Conservation (phyloP, 2,113 vertebrate genomes). For the Plectropomus leopardus region DNA sequence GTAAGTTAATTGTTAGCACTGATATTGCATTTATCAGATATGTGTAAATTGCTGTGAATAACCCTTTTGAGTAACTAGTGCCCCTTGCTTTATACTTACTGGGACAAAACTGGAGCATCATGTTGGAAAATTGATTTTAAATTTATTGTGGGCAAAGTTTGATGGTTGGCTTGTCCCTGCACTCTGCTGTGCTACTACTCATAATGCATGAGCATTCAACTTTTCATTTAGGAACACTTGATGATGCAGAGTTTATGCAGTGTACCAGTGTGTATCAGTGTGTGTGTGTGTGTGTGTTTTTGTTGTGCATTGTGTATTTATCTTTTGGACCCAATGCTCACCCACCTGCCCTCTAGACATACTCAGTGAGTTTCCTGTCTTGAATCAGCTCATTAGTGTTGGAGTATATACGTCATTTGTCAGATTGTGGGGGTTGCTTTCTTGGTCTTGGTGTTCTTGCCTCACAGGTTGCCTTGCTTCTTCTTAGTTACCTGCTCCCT, state of each 20-base stretch:
- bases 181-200: not conserved
- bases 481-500: constrained; percentile 36
- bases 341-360: constrained; percentile 38
- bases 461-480: constrained; percentile 18
- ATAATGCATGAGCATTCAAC: not conserved
- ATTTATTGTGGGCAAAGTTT: not conserved
- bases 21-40: not conserved
- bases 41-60: constrained; percentile 5
- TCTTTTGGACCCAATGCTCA: constrained; percentile 23
- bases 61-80: not conserved
- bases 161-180: not conserved
- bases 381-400: constrained; percentile 66
- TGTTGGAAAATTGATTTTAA: not conserved
- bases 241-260: not conserved
- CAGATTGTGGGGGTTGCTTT: constrained; percentile 47
- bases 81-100: not conserved
- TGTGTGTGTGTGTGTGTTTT: constrained; percentile 25
- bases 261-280: constrained; percentile 4
- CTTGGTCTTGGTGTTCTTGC: constrained; percentile 30
- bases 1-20: not conserved
- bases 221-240: constrained; percentile 1
- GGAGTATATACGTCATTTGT: constrained; percentile 58
- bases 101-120: not conserved
- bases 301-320: constrained; percentile 40
- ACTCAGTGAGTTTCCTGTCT: constrained; percentile 46